These are phyloP conservation scores for Parazoanthus atlanticus DNA, from an alignment of 92 coral and sea anemone genomes.

Conservation along the genomic window DNA sequence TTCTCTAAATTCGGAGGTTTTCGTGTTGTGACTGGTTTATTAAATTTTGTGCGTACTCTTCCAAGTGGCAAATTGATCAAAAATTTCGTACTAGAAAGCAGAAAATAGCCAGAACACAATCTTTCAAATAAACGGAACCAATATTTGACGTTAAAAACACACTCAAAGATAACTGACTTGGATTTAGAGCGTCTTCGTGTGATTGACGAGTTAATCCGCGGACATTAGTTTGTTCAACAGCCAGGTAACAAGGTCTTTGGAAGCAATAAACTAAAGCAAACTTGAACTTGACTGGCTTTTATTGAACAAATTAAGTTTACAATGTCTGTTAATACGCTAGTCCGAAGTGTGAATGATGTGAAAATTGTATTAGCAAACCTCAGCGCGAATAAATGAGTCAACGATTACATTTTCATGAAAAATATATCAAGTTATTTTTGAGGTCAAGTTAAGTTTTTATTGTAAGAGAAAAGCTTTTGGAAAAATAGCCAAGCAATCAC, in stretches of 20 bases:
- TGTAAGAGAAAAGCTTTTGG: conserved; percentile 55
- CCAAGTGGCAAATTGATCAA: neutral
- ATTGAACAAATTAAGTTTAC: conserved; percentile 42
- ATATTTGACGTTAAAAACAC: conserved; percentile 12
- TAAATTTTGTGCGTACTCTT: neutral
- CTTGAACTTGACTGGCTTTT: conserved; percentile 33
- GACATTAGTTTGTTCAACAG: conserved; percentile 43
- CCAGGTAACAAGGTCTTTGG: conserved; percentile 11
- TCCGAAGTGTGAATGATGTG: conserved; percentile 42
- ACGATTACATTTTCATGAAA: conserved; percentile 29
- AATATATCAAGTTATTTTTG: conserved; percentile 17
- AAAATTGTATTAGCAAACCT: conserved; percentile 57
- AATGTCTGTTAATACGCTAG: conserved; percentile 31
- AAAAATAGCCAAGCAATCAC: conserved; percentile 55
- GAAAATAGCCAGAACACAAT: neutral
- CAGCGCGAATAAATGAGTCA: neutral
- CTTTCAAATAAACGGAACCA: conserved; percentile 12
- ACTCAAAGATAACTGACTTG: neutral
- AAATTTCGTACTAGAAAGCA: neutral
- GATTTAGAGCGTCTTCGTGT: conserved; percentile 30
- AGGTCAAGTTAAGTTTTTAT: conserved; percentile 49
- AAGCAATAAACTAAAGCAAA: conserved; percentile 40
- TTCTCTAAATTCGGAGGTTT: conserved; percentile 41
- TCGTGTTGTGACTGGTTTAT: conserved; percentile 32
- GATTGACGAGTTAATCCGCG: conserved; percentile 82